phyloP scores from a whole-genome alignment of 2,113 vertebrate genomes.

The Falcunculus frontatus region DNA sequence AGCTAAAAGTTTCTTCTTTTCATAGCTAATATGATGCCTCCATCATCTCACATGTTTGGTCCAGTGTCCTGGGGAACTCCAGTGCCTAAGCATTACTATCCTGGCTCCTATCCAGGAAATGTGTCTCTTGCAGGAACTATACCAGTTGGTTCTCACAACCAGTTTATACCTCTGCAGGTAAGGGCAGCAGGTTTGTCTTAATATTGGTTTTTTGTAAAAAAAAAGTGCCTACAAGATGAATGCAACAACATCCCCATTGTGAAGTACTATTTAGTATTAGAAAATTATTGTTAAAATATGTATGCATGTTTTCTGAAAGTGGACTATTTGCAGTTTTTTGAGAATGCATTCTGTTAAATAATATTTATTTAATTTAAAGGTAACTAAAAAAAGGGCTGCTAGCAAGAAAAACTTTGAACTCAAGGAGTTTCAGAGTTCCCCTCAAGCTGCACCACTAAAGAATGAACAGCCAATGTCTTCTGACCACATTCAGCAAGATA shows the following conservation, averaged over 20 bases:
- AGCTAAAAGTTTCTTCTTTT: conserved; percentile 16
- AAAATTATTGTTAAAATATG: background rate
- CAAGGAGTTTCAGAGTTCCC: conserved; percentile 78
- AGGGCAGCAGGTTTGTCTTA: conserved; percentile 13
- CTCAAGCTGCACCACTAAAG: conserved; percentile 65
- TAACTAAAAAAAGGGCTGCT: conserved; percentile 94
- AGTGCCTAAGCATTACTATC: conserved; percentile 80
- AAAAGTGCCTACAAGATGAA: background rate
- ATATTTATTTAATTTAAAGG: conserved; percentile 78
- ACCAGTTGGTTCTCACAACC: conserved; percentile 85
- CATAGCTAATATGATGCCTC: conserved; percentile 79
- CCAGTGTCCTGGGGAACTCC: conserved; percentile 82
- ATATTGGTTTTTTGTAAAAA: background rate
- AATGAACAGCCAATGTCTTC: conserved; percentile 64
- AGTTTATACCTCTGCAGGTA: conserved; percentile 96
- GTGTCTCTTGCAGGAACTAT: conserved; percentile 64
- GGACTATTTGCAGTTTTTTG: conserved; percentile 15
- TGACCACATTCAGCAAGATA: conserved; percentile 59
- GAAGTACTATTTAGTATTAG: background rate
- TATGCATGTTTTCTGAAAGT: conserved; percentile 32
- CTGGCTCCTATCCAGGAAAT: conserved; percentile 78
- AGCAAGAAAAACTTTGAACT: conserved; percentile 83
- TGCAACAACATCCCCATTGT: background rate
- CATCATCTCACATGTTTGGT: conserved; percentile 76
- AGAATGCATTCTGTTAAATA: conserved; percentile 53